Base-by-base conservation (phyloP, 2,797 vertebrate genomes). In the Coregonus ussuriensis region DNA sequence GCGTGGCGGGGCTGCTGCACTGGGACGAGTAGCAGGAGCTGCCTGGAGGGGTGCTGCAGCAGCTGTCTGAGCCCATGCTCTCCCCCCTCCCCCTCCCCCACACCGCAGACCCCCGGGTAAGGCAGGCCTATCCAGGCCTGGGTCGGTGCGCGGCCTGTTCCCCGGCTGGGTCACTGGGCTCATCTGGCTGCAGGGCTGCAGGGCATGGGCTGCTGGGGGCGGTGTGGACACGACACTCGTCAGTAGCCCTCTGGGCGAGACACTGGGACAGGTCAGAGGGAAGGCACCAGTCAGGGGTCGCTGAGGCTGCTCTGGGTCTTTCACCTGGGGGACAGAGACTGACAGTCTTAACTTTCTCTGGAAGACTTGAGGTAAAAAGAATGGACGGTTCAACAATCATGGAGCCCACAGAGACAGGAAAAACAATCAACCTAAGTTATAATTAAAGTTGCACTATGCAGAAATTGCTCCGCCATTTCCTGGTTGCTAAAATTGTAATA, bases 221-320 rank as follows among this genome's bases (percentile, higher is more conserved):
- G 73, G 74, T 75, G 76, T 52, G 69, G 87, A 84, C 3, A 73
- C 84, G 0, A 82, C 72, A 85, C 84, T 88, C 78, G 83, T 85
- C 52, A 86, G 87, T 4, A 79, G 47, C 21, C 88, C 88, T 78
- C 79, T 84, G 13, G 90, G 80, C 37, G 89, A 80, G 53, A 87
- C 70, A 4, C 25, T 80, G 35, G 91, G 82, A 81, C 85, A 84
- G 81, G 76, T 85, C 72, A 89, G 81, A 70, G 93, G 93, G 83
- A 94, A 95, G n/a, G 94, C 94, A 51, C 91, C 93, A 77, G 90
- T 93, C 78, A 92, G 74, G 79, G 91, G 87, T 76, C 74, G 88
- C 71, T 85, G 90, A 31, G 91, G 82, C 53, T 89, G 90, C 25
- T 85, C 78, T 0, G 78, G 79, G 74, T 84, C 89, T 88, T 92